A percentile compares a stretch with the other conserved stretches of the same genome.
Evolutionary conservation across 2,113 vertebrate genomes (phyloP).

Genomic region (Colaptes auratus): DNA sequence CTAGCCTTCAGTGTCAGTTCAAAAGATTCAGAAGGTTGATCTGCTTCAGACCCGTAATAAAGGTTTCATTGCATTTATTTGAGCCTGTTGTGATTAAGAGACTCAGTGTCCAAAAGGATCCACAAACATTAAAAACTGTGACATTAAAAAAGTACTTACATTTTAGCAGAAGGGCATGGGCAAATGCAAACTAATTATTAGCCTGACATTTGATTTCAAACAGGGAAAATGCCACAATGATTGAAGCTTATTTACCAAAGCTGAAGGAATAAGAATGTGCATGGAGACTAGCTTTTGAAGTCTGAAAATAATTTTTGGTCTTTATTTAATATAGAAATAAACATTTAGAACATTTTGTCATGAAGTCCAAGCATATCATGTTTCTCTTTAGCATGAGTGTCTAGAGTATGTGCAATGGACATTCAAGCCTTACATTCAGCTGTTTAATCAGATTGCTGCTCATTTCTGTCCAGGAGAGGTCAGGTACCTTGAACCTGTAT

Average conservation of each 20-base stretch:
- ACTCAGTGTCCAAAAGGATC: background rate
- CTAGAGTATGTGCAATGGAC: rapidly evolving
- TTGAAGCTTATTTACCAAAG: background rate
- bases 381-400: background rate
- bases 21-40: background rate
- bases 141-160: background rate
- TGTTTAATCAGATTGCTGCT: background rate
- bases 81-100: background rate
- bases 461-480: background rate
- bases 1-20: background rate
- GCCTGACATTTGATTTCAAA: background rate
- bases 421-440: background rate
- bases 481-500: background rate
- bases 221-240: constrained; percentile 8
- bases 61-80: background rate
- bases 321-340: background rate
- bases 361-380: background rate
- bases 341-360: background rate
- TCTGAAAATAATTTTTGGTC: background rate
- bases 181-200: constrained; percentile 11
- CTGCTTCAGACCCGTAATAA: background rate
- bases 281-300: background rate
- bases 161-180: background rate
- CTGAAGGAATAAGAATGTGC: background rate
- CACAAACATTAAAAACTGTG: constrained; percentile 11